Conservation (phyloP, 2,888 invertebrate species). For the Beris morrisii region DNA sequence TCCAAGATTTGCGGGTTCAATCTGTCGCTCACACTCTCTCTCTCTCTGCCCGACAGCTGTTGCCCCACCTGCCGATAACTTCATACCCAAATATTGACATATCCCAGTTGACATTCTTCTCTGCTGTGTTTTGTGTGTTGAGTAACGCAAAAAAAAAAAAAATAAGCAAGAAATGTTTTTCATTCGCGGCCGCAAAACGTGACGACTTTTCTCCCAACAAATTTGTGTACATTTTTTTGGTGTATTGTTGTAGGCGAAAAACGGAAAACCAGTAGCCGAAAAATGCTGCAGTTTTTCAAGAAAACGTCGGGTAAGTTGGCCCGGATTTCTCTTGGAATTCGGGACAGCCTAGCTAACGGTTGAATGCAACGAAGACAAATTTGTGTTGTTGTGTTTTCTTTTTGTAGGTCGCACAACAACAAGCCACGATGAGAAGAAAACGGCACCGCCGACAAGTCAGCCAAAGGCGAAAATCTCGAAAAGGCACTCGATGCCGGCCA, state of each 20-base stretch:
- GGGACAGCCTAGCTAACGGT: not conserved
- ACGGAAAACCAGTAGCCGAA: slow-evolving; percentile 7
- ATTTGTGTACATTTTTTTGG: not conserved
- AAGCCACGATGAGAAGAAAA: slow-evolving; percentile 32
- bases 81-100: not conserved
- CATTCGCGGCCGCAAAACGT: slow-evolving; percentile 5
- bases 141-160: not conserved
- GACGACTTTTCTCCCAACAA: not conserved
- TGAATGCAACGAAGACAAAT: not conserved
- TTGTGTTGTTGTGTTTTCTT: not conserved
- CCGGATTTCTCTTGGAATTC: not conserved
- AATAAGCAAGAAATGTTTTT: slow-evolving; percentile 6
- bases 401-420: slow-evolving; percentile 33
- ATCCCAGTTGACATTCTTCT: slow-evolving; percentile 2
- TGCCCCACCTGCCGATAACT: no score
- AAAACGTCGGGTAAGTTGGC: slow-evolving; percentile 36
- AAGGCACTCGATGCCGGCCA: slow-evolving; percentile 26
- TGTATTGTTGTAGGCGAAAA: not conserved
- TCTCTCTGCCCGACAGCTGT: not conserved
- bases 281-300: slow-evolving; percentile 38
- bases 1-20: no score
- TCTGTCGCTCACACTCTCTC: not conserved
- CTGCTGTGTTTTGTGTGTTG: no score
- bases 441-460: not conserved
- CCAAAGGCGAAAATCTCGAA: slow-evolving; percentile 12